Evolutionary conservation across 2,113 vertebrate genomes (phyloP).

Genomic region (Marcusenius ussheri): DNA sequence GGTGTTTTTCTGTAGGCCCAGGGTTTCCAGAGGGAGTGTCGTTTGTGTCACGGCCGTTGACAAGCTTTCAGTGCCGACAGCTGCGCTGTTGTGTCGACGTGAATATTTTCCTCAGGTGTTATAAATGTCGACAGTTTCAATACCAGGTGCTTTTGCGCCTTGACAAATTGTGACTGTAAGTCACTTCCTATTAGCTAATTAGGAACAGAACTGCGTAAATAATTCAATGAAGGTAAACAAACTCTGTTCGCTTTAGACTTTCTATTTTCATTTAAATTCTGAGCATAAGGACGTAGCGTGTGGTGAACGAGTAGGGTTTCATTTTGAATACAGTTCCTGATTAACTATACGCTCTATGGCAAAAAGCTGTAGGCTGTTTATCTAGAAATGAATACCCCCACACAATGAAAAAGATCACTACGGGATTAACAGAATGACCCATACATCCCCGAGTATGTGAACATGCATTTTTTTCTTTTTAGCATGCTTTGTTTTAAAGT

Average conservation of each 20-base stretch:
- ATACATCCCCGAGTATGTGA: background rate
- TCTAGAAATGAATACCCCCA: background rate
- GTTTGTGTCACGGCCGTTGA: background rate
- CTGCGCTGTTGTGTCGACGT: background rate
- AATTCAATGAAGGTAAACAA: constrained; percentile 4
- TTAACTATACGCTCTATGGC: background rate
- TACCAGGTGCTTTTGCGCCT: background rate
- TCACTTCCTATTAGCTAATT: constrained; percentile 4
- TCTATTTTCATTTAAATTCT: background rate
- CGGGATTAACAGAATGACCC: background rate
- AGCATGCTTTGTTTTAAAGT: background rate
- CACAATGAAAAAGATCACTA: background rate
- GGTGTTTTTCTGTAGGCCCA: background rate
- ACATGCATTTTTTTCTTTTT: background rate
- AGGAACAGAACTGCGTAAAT: background rate
- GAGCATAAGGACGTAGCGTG: background rate
- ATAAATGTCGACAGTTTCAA: background rate
- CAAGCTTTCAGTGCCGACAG: background rate
- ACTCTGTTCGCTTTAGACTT: background rate
- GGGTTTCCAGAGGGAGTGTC: background rate
- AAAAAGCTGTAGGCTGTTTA: background rate
- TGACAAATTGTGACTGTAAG: background rate
- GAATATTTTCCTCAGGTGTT: background rate
- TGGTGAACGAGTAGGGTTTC: background rate
- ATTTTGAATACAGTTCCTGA: background rate